phyloP scores from a whole-genome alignment of 2,797 vertebrate species.

The Acrossocheilus fasciatus region DNA sequence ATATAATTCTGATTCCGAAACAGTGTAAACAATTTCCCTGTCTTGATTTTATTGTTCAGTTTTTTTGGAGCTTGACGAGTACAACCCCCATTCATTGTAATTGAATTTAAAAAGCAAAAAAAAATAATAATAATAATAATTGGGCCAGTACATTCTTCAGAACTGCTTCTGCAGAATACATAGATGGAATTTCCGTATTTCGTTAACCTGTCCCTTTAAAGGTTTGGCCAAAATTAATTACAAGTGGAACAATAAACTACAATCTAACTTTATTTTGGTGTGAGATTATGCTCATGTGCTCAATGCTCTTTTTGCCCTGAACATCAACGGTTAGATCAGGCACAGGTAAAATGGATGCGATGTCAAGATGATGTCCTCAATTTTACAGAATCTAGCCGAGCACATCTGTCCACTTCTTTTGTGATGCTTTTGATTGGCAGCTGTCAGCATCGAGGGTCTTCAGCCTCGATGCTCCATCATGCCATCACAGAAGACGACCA shows the following conservation, averaged over 20 bases:
- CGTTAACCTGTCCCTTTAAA: constrained; percentile 64
- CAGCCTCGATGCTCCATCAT: constrained; percentile 12
- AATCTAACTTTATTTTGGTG: constrained; percentile 30
- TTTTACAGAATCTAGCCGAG: constrained; percentile 70
- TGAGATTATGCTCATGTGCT: neutral
- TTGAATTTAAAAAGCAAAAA: too few species aligned
- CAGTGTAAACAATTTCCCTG: too few species aligned
- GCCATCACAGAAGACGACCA: constrained; percentile 29
- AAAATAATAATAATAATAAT: too few species aligned
- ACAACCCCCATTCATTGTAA: too few species aligned
- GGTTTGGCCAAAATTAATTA: neutral
- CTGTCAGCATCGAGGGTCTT: constrained; percentile 27
- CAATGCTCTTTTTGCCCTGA: constrained; percentile 49
- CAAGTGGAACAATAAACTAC: neutral
- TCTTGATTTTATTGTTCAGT: too few species aligned
- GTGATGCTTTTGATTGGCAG: constrained; percentile 26
- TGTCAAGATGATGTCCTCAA: constrained; percentile 76
- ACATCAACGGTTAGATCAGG: constrained; percentile 66
- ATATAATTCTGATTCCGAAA: too few species aligned
- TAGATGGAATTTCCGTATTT: neutral
- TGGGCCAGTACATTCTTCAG: neutral
- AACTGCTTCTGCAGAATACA: neutral
- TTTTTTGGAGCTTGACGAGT: too few species aligned
- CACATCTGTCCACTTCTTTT: constrained; percentile 53
- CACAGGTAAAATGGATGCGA: constrained; percentile 67